phyloP scores from a whole-genome alignment of 2,888 invertebrate genomes.

The Drosophila kanekoi region DNA sequence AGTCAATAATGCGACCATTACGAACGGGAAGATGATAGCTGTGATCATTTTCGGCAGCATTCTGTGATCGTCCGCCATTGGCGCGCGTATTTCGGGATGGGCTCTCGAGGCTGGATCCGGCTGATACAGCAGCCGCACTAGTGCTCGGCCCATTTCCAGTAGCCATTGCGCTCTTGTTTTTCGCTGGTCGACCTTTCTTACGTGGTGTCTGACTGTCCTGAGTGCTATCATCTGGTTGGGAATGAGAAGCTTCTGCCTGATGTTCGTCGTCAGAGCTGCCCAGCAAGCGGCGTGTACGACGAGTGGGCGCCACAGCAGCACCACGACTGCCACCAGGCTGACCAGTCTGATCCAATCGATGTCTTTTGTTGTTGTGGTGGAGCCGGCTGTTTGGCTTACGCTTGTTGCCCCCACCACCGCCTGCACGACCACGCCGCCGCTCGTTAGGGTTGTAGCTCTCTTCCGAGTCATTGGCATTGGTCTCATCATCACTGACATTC shows the following conservation, averaged over 20 bases:
- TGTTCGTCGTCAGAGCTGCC: conserved; percentile 76
- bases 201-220: conserved; percentile 75
- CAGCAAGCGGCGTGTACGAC: conserved; percentile 63
- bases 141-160: conserved; percentile 72
- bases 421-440: conserved; percentile 58
- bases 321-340: conserved; percentile 39
- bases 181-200: conserved; percentile 72
- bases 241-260: conserved; percentile 34
- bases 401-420: conserved; percentile 39
- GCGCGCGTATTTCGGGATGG: conserved; percentile 80
- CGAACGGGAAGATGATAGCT: conserved; percentile 83
- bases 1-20: conserved; percentile 81
- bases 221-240: conserved; percentile 79
- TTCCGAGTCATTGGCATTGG: conserved; percentile 87
- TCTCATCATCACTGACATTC: conserved; percentile 76
- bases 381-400: conserved; percentile 46
- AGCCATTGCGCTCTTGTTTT: conserved; percentile 28
- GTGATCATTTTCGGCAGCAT: conserved; percentile 84
- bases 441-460: conserved; percentile 86
- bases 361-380: conserved; percentile 49
- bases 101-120: conserved; percentile 60
- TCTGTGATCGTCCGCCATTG: conserved; percentile 60
- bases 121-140: conserved; percentile 59
- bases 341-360: conserved; percentile 21
- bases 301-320: conserved; percentile 31